phyloP scores from a whole-genome alignment of 2,888 invertebrate species.

The Steinernema carpocapsae region DNA sequence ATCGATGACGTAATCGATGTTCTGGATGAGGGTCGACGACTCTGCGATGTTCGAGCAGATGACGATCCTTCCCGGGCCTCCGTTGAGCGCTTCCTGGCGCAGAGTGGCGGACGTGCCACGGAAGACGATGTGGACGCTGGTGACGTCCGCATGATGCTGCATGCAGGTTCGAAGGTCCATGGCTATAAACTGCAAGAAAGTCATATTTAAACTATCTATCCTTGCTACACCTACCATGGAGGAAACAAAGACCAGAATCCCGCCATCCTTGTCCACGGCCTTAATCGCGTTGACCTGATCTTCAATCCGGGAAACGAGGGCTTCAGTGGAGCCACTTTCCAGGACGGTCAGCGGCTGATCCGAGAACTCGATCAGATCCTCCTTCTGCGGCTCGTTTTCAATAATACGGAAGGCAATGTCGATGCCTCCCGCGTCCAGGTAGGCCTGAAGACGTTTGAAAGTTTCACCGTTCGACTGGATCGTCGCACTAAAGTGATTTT shows the following conservation, averaged over 20 bases:
- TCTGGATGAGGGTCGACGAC: background rate
- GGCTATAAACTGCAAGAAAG: background rate
- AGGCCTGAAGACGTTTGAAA: background rate
- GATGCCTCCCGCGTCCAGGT: background rate
- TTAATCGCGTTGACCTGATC: background rate
- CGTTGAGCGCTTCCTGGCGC: background rate
- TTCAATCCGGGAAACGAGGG: background rate
- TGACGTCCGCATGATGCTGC: background rate
- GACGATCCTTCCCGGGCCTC: background rate
- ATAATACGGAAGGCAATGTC: background rate
- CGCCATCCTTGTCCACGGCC: background rate
- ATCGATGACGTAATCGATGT: constrained; percentile 20
- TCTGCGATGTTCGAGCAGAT: constrained; percentile 20
- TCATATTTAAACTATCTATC: background rate
- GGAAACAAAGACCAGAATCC: background rate
- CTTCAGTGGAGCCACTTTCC: too few relatives aligned
- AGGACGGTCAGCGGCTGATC: background rate
- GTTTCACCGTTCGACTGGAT: background rate
- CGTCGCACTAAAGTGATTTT: background rate
- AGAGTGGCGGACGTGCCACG: background rate
- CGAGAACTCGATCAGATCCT: background rate
- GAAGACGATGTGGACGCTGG: background rate
- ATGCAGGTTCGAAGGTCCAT: background rate
- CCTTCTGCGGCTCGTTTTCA: background rate
- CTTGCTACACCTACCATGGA: background rate